These are phyloP conservation scores for Molossus alvarezi DNA, from an alignment of 2,797 vertebrate genomes.

Conservation along the genomic window DNA sequence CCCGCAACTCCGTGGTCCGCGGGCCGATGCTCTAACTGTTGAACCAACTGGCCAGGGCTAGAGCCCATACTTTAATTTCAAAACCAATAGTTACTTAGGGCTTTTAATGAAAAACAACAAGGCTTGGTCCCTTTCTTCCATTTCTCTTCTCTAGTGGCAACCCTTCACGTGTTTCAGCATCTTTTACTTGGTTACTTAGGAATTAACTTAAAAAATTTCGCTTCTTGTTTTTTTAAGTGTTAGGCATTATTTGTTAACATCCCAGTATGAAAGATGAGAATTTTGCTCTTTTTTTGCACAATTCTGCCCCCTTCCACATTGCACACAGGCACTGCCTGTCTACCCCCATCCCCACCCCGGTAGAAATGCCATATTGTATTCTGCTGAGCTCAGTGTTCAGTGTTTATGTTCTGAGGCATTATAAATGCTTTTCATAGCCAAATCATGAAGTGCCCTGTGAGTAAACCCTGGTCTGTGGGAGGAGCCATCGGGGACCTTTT, in stretches of 20 bases:
- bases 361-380: neutral
- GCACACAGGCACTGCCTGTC: neutral
- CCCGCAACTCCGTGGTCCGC: no score
- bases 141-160: neutral
- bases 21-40: no score
- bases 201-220: neutral
- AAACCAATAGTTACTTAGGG: neutral
- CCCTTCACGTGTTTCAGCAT: neutral
- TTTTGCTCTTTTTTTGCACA: neutral
- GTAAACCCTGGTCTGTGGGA: neutral
- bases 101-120: neutral
- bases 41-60: neutral
- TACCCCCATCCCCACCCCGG: fast-evolving
- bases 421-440: neutral
- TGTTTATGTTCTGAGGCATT: neutral
- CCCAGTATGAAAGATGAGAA: neutral
- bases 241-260: neutral
- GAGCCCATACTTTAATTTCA: neutral
- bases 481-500: neutral
- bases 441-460: neutral
- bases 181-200: neutral
- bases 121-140: neutral
- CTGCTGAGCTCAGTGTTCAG: neutral
- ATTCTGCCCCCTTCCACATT: no score
- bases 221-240: neutral